Percentiles rank a stretch among this genome's conserved stretches.
Evolutionary conservation across 2,888 invertebrate species (phyloP).

Genomic region (Dyspetes luteomarginatus): DNA sequence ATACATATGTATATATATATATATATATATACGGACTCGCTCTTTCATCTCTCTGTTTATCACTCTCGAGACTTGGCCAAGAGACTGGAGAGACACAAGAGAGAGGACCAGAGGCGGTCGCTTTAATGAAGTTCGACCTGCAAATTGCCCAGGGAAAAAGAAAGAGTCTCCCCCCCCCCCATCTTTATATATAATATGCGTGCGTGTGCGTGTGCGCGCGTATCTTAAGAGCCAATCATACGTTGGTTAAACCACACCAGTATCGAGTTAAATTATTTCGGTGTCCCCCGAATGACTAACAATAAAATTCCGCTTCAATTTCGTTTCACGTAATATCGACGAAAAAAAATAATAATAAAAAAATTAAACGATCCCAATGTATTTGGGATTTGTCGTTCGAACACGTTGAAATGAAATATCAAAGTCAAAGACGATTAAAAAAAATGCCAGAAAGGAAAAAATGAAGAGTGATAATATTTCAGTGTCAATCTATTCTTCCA

Average conservation of each 20-base stretch:
- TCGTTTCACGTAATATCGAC: background rate
- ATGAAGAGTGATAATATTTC: background rate
- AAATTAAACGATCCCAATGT: background rate
- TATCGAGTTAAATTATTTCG: constrained; percentile 45
- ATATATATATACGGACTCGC: too few relatives aligned
- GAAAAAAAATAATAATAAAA: background rate
- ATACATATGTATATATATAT: too few relatives aligned
- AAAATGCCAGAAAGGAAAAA: background rate
- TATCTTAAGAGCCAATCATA: constrained; percentile 32
- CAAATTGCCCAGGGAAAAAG: constrained; percentile 58
- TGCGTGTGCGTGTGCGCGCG: background rate
- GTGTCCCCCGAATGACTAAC: constrained; percentile 9
- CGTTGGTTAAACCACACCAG: background rate
- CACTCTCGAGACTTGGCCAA: constrained; percentile 56
- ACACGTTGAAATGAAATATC: background rate
- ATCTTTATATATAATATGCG: background rate
- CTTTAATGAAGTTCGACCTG: constrained; percentile 66
- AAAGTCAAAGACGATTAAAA: background rate
- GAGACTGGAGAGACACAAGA: constrained; percentile 21
- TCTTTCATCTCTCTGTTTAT: constrained; percentile 60
- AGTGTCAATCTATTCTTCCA: background rate
- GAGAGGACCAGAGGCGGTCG: constrained; percentile 47
- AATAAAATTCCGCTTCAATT: constrained; percentile 35
- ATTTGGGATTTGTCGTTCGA: background rate
- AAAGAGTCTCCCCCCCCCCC: constrained; percentile 5